Evolutionary conservation across 2,113 vertebrate genomes (phyloP).

Genomic region (Scomber japonicus): DNA sequence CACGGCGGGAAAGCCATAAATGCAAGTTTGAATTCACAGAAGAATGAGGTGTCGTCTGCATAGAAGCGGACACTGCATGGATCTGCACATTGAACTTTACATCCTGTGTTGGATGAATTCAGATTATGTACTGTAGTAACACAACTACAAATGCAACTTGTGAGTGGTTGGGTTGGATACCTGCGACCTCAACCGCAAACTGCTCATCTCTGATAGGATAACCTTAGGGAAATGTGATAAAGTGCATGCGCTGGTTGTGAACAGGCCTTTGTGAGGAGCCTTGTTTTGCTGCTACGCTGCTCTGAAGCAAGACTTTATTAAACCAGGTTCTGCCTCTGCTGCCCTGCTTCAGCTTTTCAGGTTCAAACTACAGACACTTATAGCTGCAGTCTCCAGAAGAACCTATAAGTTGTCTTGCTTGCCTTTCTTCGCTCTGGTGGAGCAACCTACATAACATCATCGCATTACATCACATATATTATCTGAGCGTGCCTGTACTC

Average conservation of each 20-base stretch:
- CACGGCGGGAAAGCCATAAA: conserved; percentile 31
- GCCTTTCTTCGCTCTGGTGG: background rate
- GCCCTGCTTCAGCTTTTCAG: conserved; percentile 19
- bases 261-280: conserved; percentile 30
- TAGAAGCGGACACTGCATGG: conserved; percentile 2
- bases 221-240: conserved; percentile 4
- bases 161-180: conserved; percentile 2
- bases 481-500: background rate
- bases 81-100: conserved; percentile 12
- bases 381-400: conserved; percentile 11
- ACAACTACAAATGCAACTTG: conserved; percentile 1
- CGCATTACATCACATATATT: background rate
- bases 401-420: conserved; percentile 16
- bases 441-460: conserved; percentile 1
- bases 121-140: background rate
- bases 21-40: conserved; percentile 6
- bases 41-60: background rate
- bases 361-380: conserved; percentile 8
- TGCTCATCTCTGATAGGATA: conserved; percentile 24
- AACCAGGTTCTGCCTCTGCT: conserved; percentile 25
- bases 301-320: conserved; percentile 33
- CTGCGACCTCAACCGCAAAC: background rate
- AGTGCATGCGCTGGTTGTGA: conserved; percentile 11
- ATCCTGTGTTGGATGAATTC: background rate
- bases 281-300: conserved; percentile 58